Conservation (phyloP, 2,797 vertebrate species). For the Schizopygopsis malacanthus region DNA sequence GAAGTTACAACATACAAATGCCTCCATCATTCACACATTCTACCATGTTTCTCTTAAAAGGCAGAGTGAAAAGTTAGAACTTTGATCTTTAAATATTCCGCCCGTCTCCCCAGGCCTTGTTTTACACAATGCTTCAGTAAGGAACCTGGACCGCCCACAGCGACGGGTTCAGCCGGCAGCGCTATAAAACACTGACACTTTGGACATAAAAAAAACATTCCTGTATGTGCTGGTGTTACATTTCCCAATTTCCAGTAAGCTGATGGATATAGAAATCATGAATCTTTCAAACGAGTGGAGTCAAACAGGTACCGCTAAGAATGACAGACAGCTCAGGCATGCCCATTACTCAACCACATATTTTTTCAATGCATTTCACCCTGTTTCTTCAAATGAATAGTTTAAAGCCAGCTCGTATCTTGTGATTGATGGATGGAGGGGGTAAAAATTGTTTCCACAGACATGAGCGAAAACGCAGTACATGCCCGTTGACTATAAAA, state of each 20-base stretch:
- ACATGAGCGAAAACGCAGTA: constrained; percentile 62
- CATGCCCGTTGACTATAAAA: constrained; percentile 9
- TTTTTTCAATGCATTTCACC: constrained; percentile 67
- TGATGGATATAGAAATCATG: constrained; percentile 74
- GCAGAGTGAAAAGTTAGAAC: constrained; percentile 48
- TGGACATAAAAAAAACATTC: constrained; percentile 63
- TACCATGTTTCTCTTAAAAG: constrained; percentile 31
- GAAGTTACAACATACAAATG: constrained; percentile 7
- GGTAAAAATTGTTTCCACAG: constrained; percentile 54
- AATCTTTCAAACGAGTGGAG: constrained; percentile 74
- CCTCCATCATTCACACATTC: constrained; percentile 10
- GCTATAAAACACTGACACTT: constrained; percentile 68
- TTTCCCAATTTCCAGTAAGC: constrained; percentile 79
- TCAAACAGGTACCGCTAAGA: constrained; percentile 63
- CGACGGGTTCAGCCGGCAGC: constrained; percentile 34
- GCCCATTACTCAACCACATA: constrained; percentile 73
- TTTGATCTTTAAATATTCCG: constrained; percentile 56
- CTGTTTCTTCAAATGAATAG: constrained; percentile 76
- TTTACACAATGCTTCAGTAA: constrained; percentile 49
- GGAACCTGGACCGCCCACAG: constrained; percentile 49
- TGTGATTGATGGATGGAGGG: constrained; percentile 72
- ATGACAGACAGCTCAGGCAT: constrained; percentile 62
- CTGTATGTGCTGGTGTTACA: constrained; percentile 65
- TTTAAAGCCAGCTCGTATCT: constrained; percentile 72
- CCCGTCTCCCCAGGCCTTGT: constrained; percentile 43